Percentiles rank a stretch among this genome's conserved stretches.
Evolutionary conservation across 2,113 vertebrate genomes (phyloP).

Genomic region (Alethe diademata): DNA sequence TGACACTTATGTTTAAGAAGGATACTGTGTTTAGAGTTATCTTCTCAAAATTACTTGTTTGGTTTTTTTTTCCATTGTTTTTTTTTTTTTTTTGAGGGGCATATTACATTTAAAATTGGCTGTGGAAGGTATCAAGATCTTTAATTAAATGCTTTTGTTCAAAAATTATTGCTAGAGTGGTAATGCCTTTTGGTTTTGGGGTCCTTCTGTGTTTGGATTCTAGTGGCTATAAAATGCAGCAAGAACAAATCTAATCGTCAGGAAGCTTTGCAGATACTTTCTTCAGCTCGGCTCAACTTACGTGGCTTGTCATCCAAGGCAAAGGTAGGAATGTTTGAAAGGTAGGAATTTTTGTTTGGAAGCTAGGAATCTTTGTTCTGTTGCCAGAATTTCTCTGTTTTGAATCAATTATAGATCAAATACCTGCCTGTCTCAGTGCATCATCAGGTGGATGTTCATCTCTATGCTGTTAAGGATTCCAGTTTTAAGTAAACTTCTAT

Average conservation of each 20-base stretch:
- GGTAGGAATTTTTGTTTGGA: conserved; percentile 55
- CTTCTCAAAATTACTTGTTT: background rate
- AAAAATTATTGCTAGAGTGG: background rate
- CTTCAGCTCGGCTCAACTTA: conserved; percentile 89
- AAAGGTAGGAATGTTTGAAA: conserved; percentile 79
- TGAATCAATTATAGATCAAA: background rate
- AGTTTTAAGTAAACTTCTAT: background rate
- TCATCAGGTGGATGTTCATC: background rate
- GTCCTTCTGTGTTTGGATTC: conserved; percentile 28
- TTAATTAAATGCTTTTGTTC: background rate
- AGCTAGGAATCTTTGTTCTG: background rate
- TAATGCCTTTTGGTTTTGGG: background rate
- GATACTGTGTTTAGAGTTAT: background rate
- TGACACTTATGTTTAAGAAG: background rate
- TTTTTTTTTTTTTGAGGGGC: background rate
- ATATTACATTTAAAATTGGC: background rate
- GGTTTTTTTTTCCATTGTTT: background rate
- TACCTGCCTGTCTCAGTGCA: background rate
- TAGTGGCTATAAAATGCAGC: conserved; percentile 89
- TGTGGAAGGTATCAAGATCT: background rate
- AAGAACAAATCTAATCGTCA: conserved; percentile 77
- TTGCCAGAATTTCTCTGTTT: background rate
- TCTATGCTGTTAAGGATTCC: background rate
- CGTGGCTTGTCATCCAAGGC: conserved; percentile 87
- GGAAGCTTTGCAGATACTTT: conserved; percentile 87